These are phyloP conservation scores for Netelia inedita DNA, from an alignment of 2,888 invertebrate genomes.

Conservation along the genomic window DNA sequence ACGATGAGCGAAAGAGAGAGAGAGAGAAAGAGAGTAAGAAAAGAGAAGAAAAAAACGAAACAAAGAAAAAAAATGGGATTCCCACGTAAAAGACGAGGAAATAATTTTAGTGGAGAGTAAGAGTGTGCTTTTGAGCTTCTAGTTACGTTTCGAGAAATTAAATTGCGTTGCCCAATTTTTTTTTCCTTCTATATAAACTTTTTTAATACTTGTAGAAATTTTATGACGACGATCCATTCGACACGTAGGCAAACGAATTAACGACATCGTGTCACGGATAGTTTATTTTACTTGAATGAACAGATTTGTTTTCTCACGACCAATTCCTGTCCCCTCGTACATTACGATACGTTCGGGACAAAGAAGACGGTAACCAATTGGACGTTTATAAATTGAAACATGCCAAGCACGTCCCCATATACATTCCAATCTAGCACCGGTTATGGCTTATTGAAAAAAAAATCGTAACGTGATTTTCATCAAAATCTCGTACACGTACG, in stretches of 20 bases:
- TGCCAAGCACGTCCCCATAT: conserved; percentile 63
- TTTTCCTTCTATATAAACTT: conserved; percentile 37
- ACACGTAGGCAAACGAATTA: conserved; percentile 30
- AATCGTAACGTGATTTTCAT: conserved; percentile 49
- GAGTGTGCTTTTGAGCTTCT: conserved; percentile 65
- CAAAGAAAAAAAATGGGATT: conserved; percentile 43
- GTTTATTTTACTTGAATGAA: conserved; percentile 36
- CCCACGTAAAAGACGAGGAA: conserved; percentile 46
- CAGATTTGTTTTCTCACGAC: conserved; percentile 9
- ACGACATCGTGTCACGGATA: conserved; percentile 21
- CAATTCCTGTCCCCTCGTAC: conserved; percentile 41
- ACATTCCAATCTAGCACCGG: conserved; percentile 67
- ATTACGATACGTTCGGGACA: conserved; percentile 22
- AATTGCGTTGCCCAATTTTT: conserved; percentile 66
- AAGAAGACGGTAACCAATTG: conserved; percentile 14
- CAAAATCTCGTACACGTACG: conserved; percentile 47
- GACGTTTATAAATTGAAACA: conserved; percentile 56
- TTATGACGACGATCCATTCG: conserved; percentile 34
- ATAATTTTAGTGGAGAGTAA: conserved; percentile 60
- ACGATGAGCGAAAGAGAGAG: conserved; percentile 43
- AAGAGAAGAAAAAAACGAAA: conserved; percentile 41
- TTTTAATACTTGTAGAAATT: conserved; percentile 41
- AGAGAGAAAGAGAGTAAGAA: conserved; percentile 47
- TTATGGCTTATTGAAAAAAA: conserved; percentile 62
- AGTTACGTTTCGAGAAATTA: conserved; percentile 63